Evolutionary conservation across 2,888 invertebrate genomes (phyloP), one percentile per base, ranked within the genome.

Genomic region (Spilarctia lutea): DNA sequence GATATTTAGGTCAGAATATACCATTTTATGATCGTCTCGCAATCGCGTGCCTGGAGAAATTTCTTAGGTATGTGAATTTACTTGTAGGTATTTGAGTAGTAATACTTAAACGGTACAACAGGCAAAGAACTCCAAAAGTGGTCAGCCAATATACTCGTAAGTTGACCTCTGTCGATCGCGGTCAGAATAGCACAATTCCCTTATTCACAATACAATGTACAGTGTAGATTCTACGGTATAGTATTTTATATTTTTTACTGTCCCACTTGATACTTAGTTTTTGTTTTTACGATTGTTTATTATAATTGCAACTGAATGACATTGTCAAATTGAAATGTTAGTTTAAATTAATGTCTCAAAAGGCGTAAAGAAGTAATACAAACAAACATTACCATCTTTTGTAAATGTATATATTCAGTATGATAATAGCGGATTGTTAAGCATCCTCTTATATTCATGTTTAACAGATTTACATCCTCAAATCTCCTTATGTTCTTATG

Each of bases 401-500:
- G 72, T 74, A 72, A 83, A 78, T 78, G 78, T 74, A 82, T 83
- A 80, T 78, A 80, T 83, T 80, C 75, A 68, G 71, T 80, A 80
- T 76, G 73, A 68, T 66, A 77, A 83, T 73, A 67, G 33, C 82
- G 71, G 72, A 68, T 68, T 68, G 48, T 68, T 18, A 33, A 33
- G 24, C 68, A 7, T 68, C 77, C 69, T 77, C 70, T 78, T 77
- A 76, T 79, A 83, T 80, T 80, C 71, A 80, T 73, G 71, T 68
- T 75, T 76, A 70, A 66, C 68, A 71, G 69, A 79, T 79, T 82
- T 73, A 76, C 70, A 79, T 82, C 74, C 78, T 68, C 35, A 35
- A 78, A 70, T 73, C 42, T 73, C 68, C 74, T 82, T 74, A 74
- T 71, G 72, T 75, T 71, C 72, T 76, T 68, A 24, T 45, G 24